Evolutionary conservation across 2,113 vertebrate species (phyloP).

Genomic region (Tragelaphus scriptus): DNA sequence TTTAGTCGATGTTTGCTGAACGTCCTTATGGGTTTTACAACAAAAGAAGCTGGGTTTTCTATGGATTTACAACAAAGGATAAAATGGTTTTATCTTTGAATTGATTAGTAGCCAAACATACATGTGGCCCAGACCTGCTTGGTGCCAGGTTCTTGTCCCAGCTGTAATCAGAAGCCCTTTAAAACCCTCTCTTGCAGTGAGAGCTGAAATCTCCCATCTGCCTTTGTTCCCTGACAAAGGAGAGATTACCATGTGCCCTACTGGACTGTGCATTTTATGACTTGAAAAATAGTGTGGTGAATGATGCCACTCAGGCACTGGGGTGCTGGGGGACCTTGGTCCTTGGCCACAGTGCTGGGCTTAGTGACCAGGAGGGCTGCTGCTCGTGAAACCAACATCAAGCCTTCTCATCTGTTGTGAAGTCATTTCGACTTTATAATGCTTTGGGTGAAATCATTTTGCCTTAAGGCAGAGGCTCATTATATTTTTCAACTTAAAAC

Average conservation of each 20-base stretch:
- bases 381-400: not conserved
- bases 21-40: not conserved
- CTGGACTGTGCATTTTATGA: slow-evolving; percentile 64
- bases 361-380: not conserved
- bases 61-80: slow-evolving; percentile 42
- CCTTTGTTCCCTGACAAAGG: slow-evolving; percentile 72
- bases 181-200: slow-evolving; percentile 37
- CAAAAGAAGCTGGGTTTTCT: slow-evolving; percentile 29
- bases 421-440: not conserved
- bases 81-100: slow-evolving; percentile 42
- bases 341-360: not conserved
- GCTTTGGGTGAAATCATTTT: not conserved
- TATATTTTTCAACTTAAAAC: slow-evolving; percentile 17
- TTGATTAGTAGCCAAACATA: slow-evolving; percentile 6
- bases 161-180: slow-evolving; percentile 61
- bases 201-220: slow-evolving; percentile 60
- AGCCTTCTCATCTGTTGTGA: not conserved
- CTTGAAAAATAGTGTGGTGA: slow-evolving; percentile 41
- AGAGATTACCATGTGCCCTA: slow-evolving; percentile 63
- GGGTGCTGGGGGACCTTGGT: not conserved
- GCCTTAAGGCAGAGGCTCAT: not conserved
- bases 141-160: slow-evolving; percentile 25
- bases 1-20: slow-evolving; percentile 34
- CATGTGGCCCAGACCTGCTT: slow-evolving; percentile 4
- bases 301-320: slow-evolving; percentile 5